These are phyloP conservation scores for Rhodeus uyekii DNA, from an alignment of 2,797 vertebrate genomes.

Conservation along the genomic window DNA sequence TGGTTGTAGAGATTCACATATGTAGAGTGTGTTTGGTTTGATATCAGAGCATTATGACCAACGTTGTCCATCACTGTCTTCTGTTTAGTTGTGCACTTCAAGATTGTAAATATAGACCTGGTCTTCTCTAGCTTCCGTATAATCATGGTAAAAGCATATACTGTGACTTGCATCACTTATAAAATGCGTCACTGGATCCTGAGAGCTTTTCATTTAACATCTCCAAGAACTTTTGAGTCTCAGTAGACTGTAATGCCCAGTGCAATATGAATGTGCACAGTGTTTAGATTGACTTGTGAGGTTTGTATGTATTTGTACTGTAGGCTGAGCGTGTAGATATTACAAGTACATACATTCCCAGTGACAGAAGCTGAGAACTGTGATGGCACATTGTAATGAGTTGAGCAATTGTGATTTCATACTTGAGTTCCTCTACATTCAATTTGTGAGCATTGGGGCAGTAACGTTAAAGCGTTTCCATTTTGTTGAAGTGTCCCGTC, in stretches of 20 bases:
- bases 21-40: not conserved
- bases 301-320: slow-evolving; percentile 15
- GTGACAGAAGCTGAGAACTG: not conserved
- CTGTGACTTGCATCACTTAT: not conserved
- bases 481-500: slow-evolving; percentile 11
- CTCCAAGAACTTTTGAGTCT: not conserved
- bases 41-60: not conserved
- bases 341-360: no score
- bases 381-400: not conserved
- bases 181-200: not conserved
- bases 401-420: not conserved
- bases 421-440: not conserved
- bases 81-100: not conserved
- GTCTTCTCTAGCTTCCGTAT: not conserved
- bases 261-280: not conserved
- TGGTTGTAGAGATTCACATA: not conserved
- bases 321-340: no score
- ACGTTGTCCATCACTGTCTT: not conserved
- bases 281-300: slow-evolving; percentile 3
- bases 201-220: not conserved
- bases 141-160: not conserved
- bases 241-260: not conserved
- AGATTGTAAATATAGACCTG: not conserved
- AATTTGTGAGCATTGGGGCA: not conserved
- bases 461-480: slow-evolving; percentile 21